phyloP scores from a whole-genome alignment of 2,888 invertebrate species.

The Drosophila pseudotalamancana region DNA sequence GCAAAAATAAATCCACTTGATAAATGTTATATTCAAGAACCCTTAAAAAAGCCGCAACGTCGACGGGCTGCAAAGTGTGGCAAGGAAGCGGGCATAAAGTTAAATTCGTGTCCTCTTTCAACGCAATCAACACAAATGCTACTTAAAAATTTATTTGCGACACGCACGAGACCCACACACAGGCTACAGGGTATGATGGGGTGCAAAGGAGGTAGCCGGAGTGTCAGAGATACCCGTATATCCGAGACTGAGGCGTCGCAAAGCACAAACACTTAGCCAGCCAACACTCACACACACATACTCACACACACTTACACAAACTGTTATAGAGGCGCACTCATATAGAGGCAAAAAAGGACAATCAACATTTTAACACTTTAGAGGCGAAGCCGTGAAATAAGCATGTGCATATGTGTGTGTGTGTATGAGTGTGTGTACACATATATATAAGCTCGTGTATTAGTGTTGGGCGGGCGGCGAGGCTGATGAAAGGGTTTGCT shows the following conservation, averaged over 20 bases:
- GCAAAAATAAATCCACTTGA: conserved; percentile 65
- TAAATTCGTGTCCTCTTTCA: conserved; percentile 72
- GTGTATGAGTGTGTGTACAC: background rate
- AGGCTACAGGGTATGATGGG: background rate
- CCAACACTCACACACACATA: conserved; percentile 20
- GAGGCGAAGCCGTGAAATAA: conserved; percentile 58
- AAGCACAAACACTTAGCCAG: conserved; percentile 67
- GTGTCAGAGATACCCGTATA: conserved; percentile 52
- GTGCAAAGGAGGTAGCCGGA: conserved; percentile 7
- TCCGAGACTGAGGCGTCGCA: conserved; percentile 65
- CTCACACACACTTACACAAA: conserved; percentile 16
- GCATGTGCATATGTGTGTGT: conserved; percentile 15
- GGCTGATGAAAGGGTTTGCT: conserved; percentile 25
- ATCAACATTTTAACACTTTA: conserved; percentile 79
- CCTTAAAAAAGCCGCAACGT: conserved; percentile 38
- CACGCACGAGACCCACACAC: conserved; percentile 66
- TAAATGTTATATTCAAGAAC: conserved; percentile 66
- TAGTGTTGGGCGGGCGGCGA: background rate
- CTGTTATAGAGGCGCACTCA: conserved; percentile 11
- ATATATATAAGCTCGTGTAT: background rate
- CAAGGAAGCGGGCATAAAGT: conserved; percentile 42
- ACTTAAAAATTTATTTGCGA: conserved; percentile 80
- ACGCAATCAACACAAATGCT: conserved; percentile 80
- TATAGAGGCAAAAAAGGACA: conserved; percentile 67
- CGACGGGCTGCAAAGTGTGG: conserved; percentile 27